Evolutionary conservation across 2,888 invertebrate genomes (phyloP), one percentile per base, ranked within the genome.

Genomic region (Odontocolon sp.): DNA sequence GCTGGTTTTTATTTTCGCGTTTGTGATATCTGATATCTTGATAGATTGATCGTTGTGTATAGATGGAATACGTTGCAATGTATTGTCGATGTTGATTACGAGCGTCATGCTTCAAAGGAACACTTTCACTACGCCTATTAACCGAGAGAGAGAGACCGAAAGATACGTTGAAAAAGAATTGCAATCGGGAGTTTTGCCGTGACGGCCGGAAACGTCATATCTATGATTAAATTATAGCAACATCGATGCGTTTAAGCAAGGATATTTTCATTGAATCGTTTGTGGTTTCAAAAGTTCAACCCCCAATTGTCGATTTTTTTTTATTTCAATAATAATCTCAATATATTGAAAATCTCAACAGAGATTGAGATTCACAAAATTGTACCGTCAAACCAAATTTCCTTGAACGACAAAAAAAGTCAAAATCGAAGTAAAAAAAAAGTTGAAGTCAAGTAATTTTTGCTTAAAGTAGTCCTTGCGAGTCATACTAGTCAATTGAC

Each of bases 21-120:
- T n/a, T n/a, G n/a, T n/a, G n/a, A n/a, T n/a, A n/a, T n/a, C n/a
- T n/a, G n/a, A n/a, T n/a, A n/a, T n/a, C n/a, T n/a, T n/a, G n/a
- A n/a, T 59, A n/a, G 11, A 42, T 21, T 21, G 21, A 11, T 2
- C 5, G 4, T 9, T n/a, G 3, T 6, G 31, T 42, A 26, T 18
- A 14, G 42, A 31, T 50, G 3, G 54, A 50, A 42, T 64, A 38
- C 38, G 54, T 64, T 28, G 63, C 31, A 16, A 69, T 47, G 56
- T 45, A 50, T 84, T 87, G 80, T 83, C 79, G 66, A 86, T 85
- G 85, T 87, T 86, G n/a, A 87, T 88, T 88, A 88, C 87, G 87
- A 87, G 87, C 86, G 85, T 88, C 86, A 87, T 86, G 87, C 87
- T 84, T 79, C 82, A 83, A 83, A 86, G 82, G 84, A 87, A 85